These are phyloP conservation scores for Phrynocephalus forsythii DNA, from an alignment of 2,797 vertebrate genomes.

Conservation along the genomic window DNA sequence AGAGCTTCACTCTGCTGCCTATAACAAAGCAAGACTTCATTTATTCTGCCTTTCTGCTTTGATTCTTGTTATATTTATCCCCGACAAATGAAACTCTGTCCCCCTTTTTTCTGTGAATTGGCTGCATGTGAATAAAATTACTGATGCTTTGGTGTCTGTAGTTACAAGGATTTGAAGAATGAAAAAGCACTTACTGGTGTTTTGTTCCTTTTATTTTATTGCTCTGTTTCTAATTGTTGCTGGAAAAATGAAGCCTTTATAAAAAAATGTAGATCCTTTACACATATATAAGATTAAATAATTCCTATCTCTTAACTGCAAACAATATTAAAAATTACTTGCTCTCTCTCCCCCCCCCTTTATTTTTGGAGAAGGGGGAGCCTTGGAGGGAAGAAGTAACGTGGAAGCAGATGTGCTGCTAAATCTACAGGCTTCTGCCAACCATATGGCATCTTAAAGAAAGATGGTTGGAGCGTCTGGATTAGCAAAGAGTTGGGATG, in stretches of 20 bases:
- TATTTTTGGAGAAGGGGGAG: slow-evolving; percentile 77
- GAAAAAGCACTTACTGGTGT: slow-evolving; percentile 56
- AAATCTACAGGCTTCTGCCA: slow-evolving; percentile 98
- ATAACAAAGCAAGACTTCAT: slow-evolving; percentile 77
- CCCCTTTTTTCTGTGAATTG: slow-evolving; percentile 47
- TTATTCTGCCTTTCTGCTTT: slow-evolving; percentile 63
- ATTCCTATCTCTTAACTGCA: slow-evolving; percentile 60
- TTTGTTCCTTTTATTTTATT: slow-evolving; percentile 70
- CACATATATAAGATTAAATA: slow-evolving; percentile 59
- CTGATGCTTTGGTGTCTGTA: slow-evolving; percentile 58
- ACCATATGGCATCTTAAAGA: slow-evolving; percentile 98
- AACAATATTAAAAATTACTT: slow-evolving; percentile 71
- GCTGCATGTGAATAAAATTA: slow-evolving; percentile 68
- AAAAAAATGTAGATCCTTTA: neutral
- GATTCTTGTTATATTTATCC: slow-evolving; percentile 66
- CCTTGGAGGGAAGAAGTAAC: slow-evolving; percentile 87
- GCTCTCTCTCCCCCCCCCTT: slow-evolving; percentile 65
- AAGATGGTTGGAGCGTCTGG: slow-evolving; percentile 98
- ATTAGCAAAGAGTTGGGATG: slow-evolving; percentile 88
- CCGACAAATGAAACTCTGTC: slow-evolving; percentile 69
- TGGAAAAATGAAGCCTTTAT: slow-evolving; percentile 45
- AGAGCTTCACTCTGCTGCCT: slow-evolving; percentile 64
- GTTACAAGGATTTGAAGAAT: slow-evolving; percentile 65
- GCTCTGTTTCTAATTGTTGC: slow-evolving; percentile 61
- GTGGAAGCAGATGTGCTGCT: slow-evolving; percentile 98